A percentile compares a stretch with the other conserved stretches of the same genome.
These are phyloP conservation scores for Papilio xuthus DNA, from an alignment of 1,140 invertebrate species.

Conservation along the genomic window DNA sequence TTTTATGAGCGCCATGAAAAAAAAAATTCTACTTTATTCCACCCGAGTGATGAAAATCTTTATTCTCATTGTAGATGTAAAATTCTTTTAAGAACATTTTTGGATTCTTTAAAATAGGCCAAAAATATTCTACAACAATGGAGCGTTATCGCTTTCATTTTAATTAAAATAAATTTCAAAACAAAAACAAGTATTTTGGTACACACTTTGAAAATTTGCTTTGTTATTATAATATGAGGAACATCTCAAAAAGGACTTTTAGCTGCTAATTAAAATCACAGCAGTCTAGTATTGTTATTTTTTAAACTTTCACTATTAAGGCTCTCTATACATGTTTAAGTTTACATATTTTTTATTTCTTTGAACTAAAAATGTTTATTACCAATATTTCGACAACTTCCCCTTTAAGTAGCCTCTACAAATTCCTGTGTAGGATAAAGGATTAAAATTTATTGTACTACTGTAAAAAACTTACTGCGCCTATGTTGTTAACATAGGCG, in stretches of 20 bases:
- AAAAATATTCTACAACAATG: not conserved
- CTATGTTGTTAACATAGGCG: not conserved
- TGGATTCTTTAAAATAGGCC: not conserved
- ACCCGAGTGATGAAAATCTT: not conserved
- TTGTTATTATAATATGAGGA: too few relatives aligned
- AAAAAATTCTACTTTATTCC: constrained; percentile 13
- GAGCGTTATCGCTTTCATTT: not conserved
- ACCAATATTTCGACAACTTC: too few relatives aligned
- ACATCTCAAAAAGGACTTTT: too few relatives aligned
- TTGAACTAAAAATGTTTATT: too few relatives aligned
- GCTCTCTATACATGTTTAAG: too few relatives aligned
- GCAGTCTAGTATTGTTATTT: too few relatives aligned
- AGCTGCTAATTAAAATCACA: too few relatives aligned
- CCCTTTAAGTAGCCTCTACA: too few relatives aligned
- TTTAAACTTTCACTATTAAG: too few relatives aligned
- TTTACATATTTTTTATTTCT: too few relatives aligned
- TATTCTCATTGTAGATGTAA: constrained; percentile 24
- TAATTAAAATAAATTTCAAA: not conserved
- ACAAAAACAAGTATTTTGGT: not conserved
- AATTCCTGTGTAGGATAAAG: not conserved
- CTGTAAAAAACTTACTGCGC: too few relatives aligned
- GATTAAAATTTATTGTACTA: not conserved
- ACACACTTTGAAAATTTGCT: not conserved
- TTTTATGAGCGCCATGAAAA: constrained; percentile 10
- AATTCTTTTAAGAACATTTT: not conserved